Evolutionary conservation across 1,140 invertebrate species (phyloP), one percentile per base, ranked within the genome.

Genomic region (Delia radicum): DNA sequence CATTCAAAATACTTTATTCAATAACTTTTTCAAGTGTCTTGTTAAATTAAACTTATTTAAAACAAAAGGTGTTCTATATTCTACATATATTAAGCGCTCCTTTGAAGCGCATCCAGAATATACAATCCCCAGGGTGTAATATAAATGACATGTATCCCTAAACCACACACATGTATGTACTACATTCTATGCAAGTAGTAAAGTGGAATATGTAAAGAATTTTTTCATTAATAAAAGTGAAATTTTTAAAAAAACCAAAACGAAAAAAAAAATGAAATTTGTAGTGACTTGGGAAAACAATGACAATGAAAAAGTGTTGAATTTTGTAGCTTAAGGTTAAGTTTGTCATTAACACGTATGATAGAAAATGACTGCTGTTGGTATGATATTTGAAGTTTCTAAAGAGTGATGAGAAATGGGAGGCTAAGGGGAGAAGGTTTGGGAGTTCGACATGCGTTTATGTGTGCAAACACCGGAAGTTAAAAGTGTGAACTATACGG

Each of bases 161-260:
- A 69, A 37, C 7, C n/a, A 69, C n/a, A 69, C n/a, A 31, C 10
- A 67, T 37, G 8, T 15, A 26, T 62, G 18, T 26, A 62, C 24
- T n/a, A n/a, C n/a, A n/a, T 7, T 26, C 18, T 21, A 15, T 21
- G 37, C 29, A 21, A 21, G n/a, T 7, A 24, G 48, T 5, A 21
- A 55, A 10, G 21, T 21, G 5, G 6, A 24, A 24, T n/a, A 55
- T 18, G 46, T 55, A 21, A 55, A 12, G 29, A 69, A 24, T 69
- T 69, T 37, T 69, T 69, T 69, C 65, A 33, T 69, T 69, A 69
- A 69, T 69, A 69, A 69, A 69, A 69, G 65, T 69, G 65, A 69
- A 69, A 69, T 69, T 69, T 69, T 12, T 28, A 28, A 65, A 15
- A 62, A 26, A 6, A 15, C 27, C 5, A 28, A 29, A 29, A 27